These are phyloP conservation scores for Onchidella celtica DNA, from an alignment of 2,888 invertebrate genomes.

Conservation along the genomic window DNA sequence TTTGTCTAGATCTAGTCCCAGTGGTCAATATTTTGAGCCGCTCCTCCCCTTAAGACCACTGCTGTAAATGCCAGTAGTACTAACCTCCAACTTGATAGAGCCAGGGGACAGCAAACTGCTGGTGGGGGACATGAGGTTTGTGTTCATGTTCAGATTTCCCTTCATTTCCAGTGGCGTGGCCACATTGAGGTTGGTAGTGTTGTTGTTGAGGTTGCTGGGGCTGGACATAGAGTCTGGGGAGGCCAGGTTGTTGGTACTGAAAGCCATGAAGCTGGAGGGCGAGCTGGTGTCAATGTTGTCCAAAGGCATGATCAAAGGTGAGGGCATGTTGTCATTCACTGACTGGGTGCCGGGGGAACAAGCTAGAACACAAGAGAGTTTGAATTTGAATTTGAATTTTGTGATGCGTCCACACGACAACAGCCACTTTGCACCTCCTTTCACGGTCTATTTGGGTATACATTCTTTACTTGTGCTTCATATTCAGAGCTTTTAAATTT, in stretches of 20 bases:
- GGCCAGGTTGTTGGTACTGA: conserved; percentile 11
- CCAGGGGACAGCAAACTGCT: conserved; percentile 46
- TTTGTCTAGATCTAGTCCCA: too few species aligned
- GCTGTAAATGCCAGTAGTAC: too few species aligned
- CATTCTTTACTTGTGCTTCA: too few species aligned
- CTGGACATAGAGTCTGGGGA: neutral
- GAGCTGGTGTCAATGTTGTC: conserved; percentile 39
- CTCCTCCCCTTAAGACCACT: too few species aligned
- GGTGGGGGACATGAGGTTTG: conserved; percentile 57
- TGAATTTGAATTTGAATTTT: too few species aligned
- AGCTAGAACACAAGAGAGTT: conserved; percentile 27
- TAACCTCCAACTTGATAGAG: conserved; percentile 39
- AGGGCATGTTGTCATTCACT: conserved; percentile 30
- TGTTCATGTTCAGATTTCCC: conserved; percentile 49
- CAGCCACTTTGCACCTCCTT: too few species aligned
- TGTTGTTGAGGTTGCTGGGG: conserved; percentile 18
- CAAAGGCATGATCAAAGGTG: conserved; percentile 28
- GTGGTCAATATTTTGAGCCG: too few species aligned
- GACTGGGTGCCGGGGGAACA: conserved; percentile 35
- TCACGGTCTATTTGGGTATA: too few species aligned
- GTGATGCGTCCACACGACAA: too few species aligned
- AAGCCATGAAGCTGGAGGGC: conserved; percentile 40
- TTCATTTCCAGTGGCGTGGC: conserved; percentile 25
- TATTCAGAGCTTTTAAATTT: too few species aligned
- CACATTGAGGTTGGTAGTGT: neutral